Evolutionary conservation across 2,113 vertebrate species (phyloP), one percentile per base, ranked within the genome.

Genomic region (Piliocolobus tephrosceles): DNA sequence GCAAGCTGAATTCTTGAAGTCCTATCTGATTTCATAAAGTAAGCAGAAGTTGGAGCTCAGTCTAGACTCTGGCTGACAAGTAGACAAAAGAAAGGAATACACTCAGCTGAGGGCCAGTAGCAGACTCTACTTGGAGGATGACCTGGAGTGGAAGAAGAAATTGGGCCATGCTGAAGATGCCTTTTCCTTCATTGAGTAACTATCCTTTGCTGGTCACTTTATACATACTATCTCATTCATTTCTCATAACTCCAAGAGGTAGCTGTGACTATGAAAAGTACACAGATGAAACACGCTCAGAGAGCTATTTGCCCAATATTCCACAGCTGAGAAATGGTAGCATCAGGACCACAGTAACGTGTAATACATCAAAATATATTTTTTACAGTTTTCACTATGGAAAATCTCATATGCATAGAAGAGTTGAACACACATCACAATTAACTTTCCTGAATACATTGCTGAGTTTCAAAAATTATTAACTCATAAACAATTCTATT

Each of bases 21-120:
- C 90, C 90, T 95, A 96, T 96, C 97, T 97, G 90, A 95, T 98
- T 97, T 97, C 92, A 95, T 80, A 57, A 97, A 96, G 90, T 90
- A 83, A 97, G 96, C 94, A 94, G 45, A 96, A 73, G 91, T 91
- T 85, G 82, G 88, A 90, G 61, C 76, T 90, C 81, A 22, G 92
- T 94, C 95, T 96, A 94, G 97, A 95, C 72, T 90, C 87, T 14
- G 76, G 83, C 88, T 95, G 80, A 97, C 90, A 86, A 14, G 73
- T 4, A 38, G 76, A 96, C 78, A 70, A 95, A 95, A 86, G 95
- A 90, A 96, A 97, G 45, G 80, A 73, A 91, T 89, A 61, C 0
- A 13, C 18, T 83, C n/a, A 0, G 7, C 1, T 10, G 13, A 55
- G 35, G 50, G 47, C 52, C 27, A 4, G 32, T 23, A n/a, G 73